Conservation (phyloP, 2,888 invertebrate species). For the Drosophila robusta region DNA sequence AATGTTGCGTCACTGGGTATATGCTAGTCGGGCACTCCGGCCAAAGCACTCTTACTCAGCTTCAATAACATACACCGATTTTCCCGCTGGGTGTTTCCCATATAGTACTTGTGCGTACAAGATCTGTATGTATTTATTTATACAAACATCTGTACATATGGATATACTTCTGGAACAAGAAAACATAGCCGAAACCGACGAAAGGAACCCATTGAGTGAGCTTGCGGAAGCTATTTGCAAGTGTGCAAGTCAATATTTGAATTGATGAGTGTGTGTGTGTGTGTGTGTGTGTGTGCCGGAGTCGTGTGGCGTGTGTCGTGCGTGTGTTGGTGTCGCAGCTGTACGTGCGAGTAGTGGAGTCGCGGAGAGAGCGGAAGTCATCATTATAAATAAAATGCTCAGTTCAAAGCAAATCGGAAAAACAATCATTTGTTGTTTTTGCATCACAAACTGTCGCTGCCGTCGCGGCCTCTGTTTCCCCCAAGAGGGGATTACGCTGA, state of each 20-base stretch:
- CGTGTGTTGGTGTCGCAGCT: slow-evolving; percentile 33
- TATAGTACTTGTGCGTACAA: neutral
- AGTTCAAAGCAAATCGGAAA: slow-evolving; percentile 64
- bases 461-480: neutral
- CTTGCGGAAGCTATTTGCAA: slow-evolving; percentile 70
- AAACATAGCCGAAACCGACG: slow-evolving; percentile 24
- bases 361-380: slow-evolving; percentile 63
- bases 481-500: neutral
- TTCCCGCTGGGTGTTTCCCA: neutral
- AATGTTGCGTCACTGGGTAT: too few relatives aligned
- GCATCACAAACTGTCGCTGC: slow-evolving; percentile 26
- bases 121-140: neutral
- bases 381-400: slow-evolving; percentile 75
- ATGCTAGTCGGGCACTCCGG: too few relatives aligned
- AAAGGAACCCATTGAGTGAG: slow-evolving; percentile 49
- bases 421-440: slow-evolving; percentile 58
- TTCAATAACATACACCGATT: too few relatives aligned
- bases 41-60: too few relatives aligned
- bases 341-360: slow-evolving; percentile 17
- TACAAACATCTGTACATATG: neutral
- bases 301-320: slow-evolving; percentile 24
- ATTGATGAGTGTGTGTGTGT: slow-evolving; percentile 32
- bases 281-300: slow-evolving; percentile 8
- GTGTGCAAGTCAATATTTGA: slow-evolving; percentile 63
- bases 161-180: slow-evolving; percentile 17